Percentiles rank a stretch among this genome's conserved stretches.
phyloP scores from a whole-genome alignment of 2,888 invertebrate genomes.

The Drosophila rellima region DNA sequence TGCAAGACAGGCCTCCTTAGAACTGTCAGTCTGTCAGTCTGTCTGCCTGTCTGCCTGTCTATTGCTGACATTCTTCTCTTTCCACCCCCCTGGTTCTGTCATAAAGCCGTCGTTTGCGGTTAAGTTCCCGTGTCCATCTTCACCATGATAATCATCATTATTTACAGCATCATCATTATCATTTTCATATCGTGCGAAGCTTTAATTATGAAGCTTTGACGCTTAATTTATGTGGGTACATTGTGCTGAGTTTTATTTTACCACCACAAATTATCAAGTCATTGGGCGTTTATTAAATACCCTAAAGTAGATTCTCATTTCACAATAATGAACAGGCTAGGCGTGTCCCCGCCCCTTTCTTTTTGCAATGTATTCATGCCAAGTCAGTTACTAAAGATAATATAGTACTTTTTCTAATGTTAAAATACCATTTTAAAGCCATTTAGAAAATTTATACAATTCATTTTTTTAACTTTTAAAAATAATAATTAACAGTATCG shows the following conservation, averaged over 20 bases:
- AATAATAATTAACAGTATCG: background rate
- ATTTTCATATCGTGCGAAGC: conserved; percentile 54
- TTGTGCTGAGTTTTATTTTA: conserved; percentile 76
- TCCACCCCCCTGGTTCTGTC: background rate
- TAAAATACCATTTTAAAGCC: background rate
- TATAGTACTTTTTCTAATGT: background rate
- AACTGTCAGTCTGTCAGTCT: conserved; percentile 10
- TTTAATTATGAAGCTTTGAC: conserved; percentile 75
- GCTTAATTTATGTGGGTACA: conserved; percentile 77
- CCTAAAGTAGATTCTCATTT: conserved; percentile 36
- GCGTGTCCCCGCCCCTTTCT: too few relatives aligned
- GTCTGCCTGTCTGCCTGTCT: conserved; percentile 8
- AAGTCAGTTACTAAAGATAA: conserved; percentile 2
- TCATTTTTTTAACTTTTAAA: too few relatives aligned
- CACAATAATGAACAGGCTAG: conserved; percentile 12
- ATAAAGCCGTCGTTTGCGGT: conserved; percentile 55
- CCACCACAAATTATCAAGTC: conserved; percentile 79
- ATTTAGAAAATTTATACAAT: too few relatives aligned
- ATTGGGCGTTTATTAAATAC: conserved; percentile 78
- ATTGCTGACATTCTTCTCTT: conserved; percentile 8
- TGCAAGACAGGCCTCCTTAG: conserved; percentile 25
- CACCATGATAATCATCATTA: conserved; percentile 16
- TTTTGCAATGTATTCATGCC: background rate
- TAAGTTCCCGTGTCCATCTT: conserved; percentile 60
- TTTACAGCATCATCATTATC: conserved; percentile 13